Conservation (phyloP, 2,888 invertebrate species). For the Morpho deidamia region DNA sequence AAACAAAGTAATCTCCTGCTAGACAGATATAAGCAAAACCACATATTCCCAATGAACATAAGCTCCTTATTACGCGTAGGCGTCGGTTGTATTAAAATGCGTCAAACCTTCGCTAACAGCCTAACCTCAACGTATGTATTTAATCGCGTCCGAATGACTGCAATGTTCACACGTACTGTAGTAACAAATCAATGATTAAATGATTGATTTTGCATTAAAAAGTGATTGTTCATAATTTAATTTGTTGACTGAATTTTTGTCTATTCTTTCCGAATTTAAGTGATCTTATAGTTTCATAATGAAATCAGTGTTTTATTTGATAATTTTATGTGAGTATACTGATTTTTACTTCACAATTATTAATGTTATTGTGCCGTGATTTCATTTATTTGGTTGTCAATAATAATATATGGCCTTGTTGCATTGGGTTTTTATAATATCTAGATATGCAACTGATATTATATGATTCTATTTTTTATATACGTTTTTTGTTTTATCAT, state of each 20-base stretch:
- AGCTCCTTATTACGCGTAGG: slow-evolving; percentile 1
- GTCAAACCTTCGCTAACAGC: background rate
- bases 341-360: background rate
- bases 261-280: background rate
- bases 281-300: background rate
- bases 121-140: background rate
- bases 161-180: background rate
- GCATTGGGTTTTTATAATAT: too few relatives aligned
- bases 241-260: background rate
- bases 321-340: slow-evolving; percentile 5
- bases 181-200: background rate
- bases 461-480: too few relatives aligned
- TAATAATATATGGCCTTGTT: too few relatives aligned
- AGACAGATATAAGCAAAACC: background rate
- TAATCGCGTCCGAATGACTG: slow-evolving; percentile 1
- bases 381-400: too few relatives aligned
- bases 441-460: too few relatives aligned
- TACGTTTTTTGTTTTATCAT: too few relatives aligned
- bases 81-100: slow-evolving; percentile 1
- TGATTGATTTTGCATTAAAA: background rate
- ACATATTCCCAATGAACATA: background rate
- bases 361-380: too few relatives aligned
- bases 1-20: background rate
- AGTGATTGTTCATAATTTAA: background rate
- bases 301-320: background rate